Evolutionary conservation across 2,888 invertebrate species (phyloP), one percentile per base, ranked within the genome.

Genomic region (Cataglyphis albicans): DNA sequence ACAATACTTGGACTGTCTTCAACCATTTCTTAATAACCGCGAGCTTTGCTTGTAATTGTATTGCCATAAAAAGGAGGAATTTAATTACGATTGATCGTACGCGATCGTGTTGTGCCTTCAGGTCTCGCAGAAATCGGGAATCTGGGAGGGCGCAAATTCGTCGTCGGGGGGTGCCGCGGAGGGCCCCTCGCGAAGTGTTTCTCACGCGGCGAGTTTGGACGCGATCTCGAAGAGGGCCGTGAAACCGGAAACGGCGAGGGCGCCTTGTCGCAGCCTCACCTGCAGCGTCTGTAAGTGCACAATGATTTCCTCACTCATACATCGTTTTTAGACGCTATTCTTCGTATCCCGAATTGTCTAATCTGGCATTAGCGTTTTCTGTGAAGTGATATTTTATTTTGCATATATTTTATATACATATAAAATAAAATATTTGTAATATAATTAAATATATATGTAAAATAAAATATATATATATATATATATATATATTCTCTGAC

Each of bases 181-280:
- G 38, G 94, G 93, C 32, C 94, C 94, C 3, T 94, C 94, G 44
- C 91, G 94, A 48, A 93, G 95, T 85, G 94, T 95, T 63, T 95
- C 96, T 70, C 96, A 96, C 90, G 96, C 96, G 32, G 95, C 96
- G 74, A 96, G 96, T 89, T 93, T 96, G 92, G 96, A 96, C 91
- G 96, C 96, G 83, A 96, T 96, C 90, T 95, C 96, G 80, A 95
- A 95, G 88, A 93, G 95, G 85, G 90, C 91, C 85, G 91, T 93
- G 38, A 94, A 93, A 82, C 92, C 93, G 85, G 93, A 94, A 73
- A 76, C 92, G 52, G 87, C 93, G 81, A 93, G 94, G 89, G 93
- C 92, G 74, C 95, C 95, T 21, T 94, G 95, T 87, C 93, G 95
- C 91, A 96, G 95, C 91, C 96, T 96, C 87, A 95, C 96, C 91